These are phyloP conservation scores for Galeruca laticollis DNA, from an alignment of 2,888 invertebrate genomes.

Conservation along the genomic window DNA sequence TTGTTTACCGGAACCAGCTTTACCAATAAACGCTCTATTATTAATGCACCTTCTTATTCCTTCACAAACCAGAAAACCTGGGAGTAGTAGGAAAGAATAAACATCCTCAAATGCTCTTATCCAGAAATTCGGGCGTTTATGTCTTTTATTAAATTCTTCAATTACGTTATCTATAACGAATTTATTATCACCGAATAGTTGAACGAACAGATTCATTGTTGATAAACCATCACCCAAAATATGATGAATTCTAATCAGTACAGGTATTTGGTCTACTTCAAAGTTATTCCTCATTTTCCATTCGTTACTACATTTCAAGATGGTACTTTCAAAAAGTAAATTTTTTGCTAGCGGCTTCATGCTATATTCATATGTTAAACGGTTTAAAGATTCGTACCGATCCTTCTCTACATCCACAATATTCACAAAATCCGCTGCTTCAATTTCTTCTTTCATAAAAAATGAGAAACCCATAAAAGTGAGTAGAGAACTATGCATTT, in stretches of 20 bases:
- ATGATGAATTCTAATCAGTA: slow-evolving; percentile 17
- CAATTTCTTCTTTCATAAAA: slow-evolving; percentile 9
- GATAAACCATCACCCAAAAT: slow-evolving; percentile 20
- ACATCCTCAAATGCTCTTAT: neutral
- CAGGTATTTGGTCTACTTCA: slow-evolving; percentile 1
- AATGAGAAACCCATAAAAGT: slow-evolving; percentile 19
- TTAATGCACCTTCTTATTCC: neutral
- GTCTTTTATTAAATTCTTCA: slow-evolving; percentile 13
- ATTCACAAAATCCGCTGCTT: slow-evolving; percentile 16
- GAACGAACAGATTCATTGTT: slow-evolving; percentile 19
- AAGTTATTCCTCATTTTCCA: slow-evolving; percentile 16
- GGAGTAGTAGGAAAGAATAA: slow-evolving; percentile 8
- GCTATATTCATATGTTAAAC: slow-evolving; percentile 17
- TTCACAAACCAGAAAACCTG: slow-evolving; percentile 3
- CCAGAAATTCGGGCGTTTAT: neutral
- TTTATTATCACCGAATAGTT: slow-evolving; percentile 11
- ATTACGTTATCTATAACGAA: slow-evolving; percentile 6
- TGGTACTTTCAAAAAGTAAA: slow-evolving; percentile 9
- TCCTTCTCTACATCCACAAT: slow-evolving; percentile 7
- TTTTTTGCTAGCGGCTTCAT: slow-evolving; percentile 11
- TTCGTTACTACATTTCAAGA: slow-evolving; percentile 8
- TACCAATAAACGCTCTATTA: neutral
- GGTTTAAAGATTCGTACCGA: neutral
- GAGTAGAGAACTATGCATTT: slow-evolving; percentile 10
- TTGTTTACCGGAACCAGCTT: neutral